These are phyloP conservation scores for Brachionus asplanchnoidis DNA, from an alignment of 1,140 invertebrate genomes.

Conservation along the genomic window DNA sequence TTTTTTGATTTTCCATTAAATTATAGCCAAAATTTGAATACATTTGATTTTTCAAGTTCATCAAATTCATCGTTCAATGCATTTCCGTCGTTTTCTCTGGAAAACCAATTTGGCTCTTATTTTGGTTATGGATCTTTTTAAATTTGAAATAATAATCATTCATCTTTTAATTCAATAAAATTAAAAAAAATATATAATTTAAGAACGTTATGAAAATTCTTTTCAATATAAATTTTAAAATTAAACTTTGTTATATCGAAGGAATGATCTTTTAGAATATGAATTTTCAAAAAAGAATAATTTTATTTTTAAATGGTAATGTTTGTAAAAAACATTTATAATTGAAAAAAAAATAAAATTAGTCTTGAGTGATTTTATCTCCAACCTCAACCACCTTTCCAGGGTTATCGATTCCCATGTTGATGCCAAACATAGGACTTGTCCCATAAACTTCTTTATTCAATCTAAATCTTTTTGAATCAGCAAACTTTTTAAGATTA, in stretches of 20 bases:
- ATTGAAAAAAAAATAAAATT: not conserved
- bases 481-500: not conserved
- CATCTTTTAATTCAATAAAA: not conserved
- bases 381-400: not conserved
- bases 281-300: too few species aligned
- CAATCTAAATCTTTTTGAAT: not conserved
- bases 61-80: not conserved
- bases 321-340: not conserved
- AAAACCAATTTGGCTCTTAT: not conserved
- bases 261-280: too few species aligned
- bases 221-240: too few species aligned
- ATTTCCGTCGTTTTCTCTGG: not conserved
- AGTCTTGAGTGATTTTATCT: not conserved
- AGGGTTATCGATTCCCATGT: conserved; percentile 6
- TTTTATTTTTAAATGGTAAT: too few species aligned
- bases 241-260: too few species aligned
- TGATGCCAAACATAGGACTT: conserved; percentile 18
- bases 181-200: not conserved
- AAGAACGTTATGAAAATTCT: too few species aligned
- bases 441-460: not conserved
- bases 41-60: not conserved
- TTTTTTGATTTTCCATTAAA: not conserved
- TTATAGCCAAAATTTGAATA: not conserved
- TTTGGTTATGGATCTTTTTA: not conserved
- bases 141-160: not conserved